Evolutionary conservation across 1,140 invertebrate species (phyloP), one percentile per base, ranked within the genome.

Genomic region (Drosophila setifemur): DNA sequence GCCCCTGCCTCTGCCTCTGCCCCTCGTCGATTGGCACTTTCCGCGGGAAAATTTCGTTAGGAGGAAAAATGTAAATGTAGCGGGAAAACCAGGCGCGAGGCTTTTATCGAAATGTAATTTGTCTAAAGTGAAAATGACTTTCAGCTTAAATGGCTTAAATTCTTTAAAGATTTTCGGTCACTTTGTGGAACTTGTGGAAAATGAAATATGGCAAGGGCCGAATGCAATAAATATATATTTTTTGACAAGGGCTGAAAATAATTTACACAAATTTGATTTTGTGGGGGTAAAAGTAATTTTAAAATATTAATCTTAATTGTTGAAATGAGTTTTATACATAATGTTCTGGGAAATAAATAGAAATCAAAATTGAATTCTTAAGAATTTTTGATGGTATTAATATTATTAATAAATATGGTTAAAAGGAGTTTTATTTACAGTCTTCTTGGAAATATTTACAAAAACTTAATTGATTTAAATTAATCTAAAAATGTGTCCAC

Each of bases 41-140:
- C 31, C 19, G 29, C 44, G 44, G 25, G 43, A 58, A 71, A 71
- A 71, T 71, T 71, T 39, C 54, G 67, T 71, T 71, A 71, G 45
- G 53, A 52, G n/a, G n/a, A 69, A 64, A 76, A 71, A 71, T 47
- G 39, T 49, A 54, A 63, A 76, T 48, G 57, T 45, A 42, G 37
- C 64, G 53, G 37, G 48, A 43, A 39, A 70, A 55, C 31, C 49
- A 31, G 45, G 43, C 73, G 39, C 33, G 45, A 70, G 67, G 67
- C 73, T 76, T 76, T 76, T 76, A 76, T 77, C 73, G 67, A 77
- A 76, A 76, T 71, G 58, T 69, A 76, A 76, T 76, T 76, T 76
- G 66, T 48, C 49, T 61, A 64, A 71, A 76, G 73, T 76, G 73
- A 76, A 76, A 76, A 76, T 71, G 70, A 76, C 54, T 71, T 60